Conservation (phyloP, 2,113 vertebrate genomes). For the Heterochromis multidens region DNA sequence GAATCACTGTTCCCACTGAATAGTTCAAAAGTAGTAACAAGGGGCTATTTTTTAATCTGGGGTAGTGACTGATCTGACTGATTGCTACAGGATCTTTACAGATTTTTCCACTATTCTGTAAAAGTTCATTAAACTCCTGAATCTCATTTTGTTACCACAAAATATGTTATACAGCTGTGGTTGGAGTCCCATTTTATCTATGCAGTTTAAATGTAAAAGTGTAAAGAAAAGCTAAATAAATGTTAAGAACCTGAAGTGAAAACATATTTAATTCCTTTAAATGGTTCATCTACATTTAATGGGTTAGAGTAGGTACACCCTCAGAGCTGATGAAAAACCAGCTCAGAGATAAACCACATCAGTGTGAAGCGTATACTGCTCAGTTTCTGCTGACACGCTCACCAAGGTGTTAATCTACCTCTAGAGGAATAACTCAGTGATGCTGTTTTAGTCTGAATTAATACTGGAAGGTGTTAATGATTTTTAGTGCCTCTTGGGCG, state of each 20-base stretch:
- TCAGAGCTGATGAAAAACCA: neutral
- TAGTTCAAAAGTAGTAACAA: too few species aligned
- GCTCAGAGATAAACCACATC: neutral
- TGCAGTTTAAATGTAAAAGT: neutral
- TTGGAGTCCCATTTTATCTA: neutral
- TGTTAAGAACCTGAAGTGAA: neutral
- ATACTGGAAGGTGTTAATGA: neutral
- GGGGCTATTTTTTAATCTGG: too few species aligned
- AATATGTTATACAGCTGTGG: neutral
- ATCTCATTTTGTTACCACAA: neutral
- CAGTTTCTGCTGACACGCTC: neutral
- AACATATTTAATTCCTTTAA: neutral
- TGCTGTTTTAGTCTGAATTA: neutral
- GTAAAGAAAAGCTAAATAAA: neutral
- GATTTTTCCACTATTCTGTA: neutral
- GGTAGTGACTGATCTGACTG: too few species aligned
- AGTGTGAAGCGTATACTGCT: neutral
- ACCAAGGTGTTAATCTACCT: neutral
- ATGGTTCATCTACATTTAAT: neutral
- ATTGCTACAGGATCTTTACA: fast-evolving
- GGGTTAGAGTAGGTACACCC: neutral
- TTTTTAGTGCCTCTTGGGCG: neutral
- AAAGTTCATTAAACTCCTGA: neutral
- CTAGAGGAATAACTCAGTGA: neutral
- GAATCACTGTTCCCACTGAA: neutral